phyloP scores from a whole-genome alignment of 2,888 invertebrate genomes.

The Cheilosia scutellata region DNA sequence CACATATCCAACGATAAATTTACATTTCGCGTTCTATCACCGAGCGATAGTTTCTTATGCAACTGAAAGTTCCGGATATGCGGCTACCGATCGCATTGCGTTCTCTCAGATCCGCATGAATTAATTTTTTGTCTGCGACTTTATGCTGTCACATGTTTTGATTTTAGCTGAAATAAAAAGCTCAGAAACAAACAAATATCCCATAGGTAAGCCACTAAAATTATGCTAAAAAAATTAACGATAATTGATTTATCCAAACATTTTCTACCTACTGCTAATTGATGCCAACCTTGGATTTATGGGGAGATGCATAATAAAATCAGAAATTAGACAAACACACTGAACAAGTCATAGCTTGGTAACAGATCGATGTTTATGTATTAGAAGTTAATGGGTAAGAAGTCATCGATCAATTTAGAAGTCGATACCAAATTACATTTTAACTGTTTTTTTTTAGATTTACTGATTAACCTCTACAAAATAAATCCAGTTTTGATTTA shows the following conservation, averaged over 20 bases:
- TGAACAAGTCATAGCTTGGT: background rate
- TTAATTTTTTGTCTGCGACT: background rate
- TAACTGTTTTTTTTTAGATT: constrained; percentile 1
- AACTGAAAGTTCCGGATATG: constrained; percentile 41
- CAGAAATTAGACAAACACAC: background rate
- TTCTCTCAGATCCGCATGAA: background rate
- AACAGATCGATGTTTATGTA: too few relatives aligned
- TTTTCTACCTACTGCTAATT: constrained; percentile 3
- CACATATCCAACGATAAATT: too few relatives aligned
- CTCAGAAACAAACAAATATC: background rate
- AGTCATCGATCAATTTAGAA: too few relatives aligned
- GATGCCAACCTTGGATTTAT: background rate
- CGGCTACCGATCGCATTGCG: constrained; percentile 34
- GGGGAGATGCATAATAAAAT: background rate
- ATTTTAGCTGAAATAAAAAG: background rate
- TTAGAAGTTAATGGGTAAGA: too few relatives aligned
- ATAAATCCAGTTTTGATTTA: background rate
- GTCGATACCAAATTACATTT: background rate
- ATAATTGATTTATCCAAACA: background rate
- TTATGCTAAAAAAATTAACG: background rate
- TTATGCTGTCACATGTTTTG: background rate
- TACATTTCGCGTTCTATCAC: constrained; percentile 42
- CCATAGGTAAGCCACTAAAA: background rate
- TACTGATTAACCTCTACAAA: constrained; percentile 8
- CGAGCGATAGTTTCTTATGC: constrained; percentile 7